A percentile compares a stretch with the other conserved stretches of the same genome.
Conservation (phyloP, 2,797 vertebrate genomes). For the Pygocentrus nattereri region DNA sequence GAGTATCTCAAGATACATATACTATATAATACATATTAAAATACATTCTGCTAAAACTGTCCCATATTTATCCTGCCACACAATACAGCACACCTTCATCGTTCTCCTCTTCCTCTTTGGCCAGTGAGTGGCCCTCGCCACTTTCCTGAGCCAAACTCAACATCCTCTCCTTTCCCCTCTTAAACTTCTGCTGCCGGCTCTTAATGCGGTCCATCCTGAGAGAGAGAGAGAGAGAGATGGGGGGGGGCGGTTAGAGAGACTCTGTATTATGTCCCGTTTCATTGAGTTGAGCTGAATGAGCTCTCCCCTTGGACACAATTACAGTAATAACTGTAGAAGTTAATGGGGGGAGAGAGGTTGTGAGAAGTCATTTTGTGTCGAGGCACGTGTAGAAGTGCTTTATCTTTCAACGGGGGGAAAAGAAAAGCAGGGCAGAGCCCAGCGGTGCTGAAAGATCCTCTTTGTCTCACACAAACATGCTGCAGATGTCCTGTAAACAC, state of each 20-base stretch:
- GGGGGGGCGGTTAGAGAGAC: no score
- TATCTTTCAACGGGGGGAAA: conserved; percentile 6
- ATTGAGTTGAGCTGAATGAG: conserved; percentile 28
- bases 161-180: conserved; percentile 94
- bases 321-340: conserved; percentile 37
- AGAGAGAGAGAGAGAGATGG: conserved; percentile 17
- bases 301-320: conserved; percentile 31
- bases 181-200: conserved; percentile 93
- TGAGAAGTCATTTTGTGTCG: conserved; percentile 31
- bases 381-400: conserved; percentile 37
- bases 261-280: conserved; percentile 14
- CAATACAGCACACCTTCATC: conserved; percentile 70
- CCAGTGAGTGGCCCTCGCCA: conserved; percentile 74
- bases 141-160: conserved; percentile 87
- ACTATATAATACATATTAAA: neutral
- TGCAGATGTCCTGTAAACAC: conserved; percentile 51
- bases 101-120: conserved; percentile 80
- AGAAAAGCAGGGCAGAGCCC: conserved; percentile 9
- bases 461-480: conserved; percentile 43
- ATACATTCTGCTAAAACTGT: neutral
- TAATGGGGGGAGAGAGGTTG: conserved; percentile 37
- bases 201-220: conserved; percentile 96
- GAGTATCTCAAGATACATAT: neutral
- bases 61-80: conserved; percentile 1
- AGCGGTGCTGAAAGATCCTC: conserved; percentile 38